Base-by-base conservation (phyloP, 92 coral and sea anemone genomes). In the Parazoanthus atlanticus region DNA sequence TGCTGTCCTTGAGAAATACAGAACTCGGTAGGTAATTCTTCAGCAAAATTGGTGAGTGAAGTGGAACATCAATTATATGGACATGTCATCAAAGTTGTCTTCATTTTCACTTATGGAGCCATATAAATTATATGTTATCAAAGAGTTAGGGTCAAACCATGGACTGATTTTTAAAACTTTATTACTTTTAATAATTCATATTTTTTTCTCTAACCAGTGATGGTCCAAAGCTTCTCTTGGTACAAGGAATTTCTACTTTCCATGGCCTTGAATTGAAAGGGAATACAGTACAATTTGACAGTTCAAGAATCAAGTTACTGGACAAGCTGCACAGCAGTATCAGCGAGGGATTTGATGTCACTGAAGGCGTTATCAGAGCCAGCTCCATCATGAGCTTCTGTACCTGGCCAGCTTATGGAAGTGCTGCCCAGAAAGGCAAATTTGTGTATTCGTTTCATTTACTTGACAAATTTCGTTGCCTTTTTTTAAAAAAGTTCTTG, bases 281-380 rank as follows among this genome's bases (percentile, higher is more conserved):
- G 7, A 79, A 79, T 6, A 79, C 67, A 46, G 9, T 46, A 7
- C 83, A 79, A 17, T 79, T 79, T 79, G 83, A 79, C 69, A 77
- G 81, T 77, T 77, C 81, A 23, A 77, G 81, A 38, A 7, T 1
- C 81, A 77, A 38, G 56, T 77, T 77, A 17, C 17, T 77, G 61
- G 81, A 77, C 29, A 77, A 77, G 16, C 17, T 77, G 81, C 56
- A 77, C 31, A 77, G 81, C 6, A 77, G 81, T 17, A 77, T 77
- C 56, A 77, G 81, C 6, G 81, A 8, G 56, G 41, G 81, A 77
- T 41, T 77, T 77, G 81, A 77, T 77, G 81, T 77, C 5, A 43
- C 56, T 77, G 81, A 77, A 77, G 81, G 81, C 2, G 81, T 77
- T 77, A 77, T 77, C 1, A 77, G 81, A 77, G 81, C 81, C 56